phyloP scores from a whole-genome alignment of 2,797 vertebrate species.

The Eutrigla gurnardus region DNA sequence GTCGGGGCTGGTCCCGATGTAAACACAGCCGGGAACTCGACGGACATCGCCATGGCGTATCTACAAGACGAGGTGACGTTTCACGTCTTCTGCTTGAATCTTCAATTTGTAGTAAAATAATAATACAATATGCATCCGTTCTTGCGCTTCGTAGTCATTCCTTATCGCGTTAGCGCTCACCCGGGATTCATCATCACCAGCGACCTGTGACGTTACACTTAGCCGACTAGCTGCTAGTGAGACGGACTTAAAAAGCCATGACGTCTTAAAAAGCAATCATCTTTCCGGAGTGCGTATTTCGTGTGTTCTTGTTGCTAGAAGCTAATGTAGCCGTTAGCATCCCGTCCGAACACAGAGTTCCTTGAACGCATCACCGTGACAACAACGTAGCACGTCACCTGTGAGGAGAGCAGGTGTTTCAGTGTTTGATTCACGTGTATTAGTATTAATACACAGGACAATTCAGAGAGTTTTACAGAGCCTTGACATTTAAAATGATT shows the following conservation, averaged over 20 bases:
- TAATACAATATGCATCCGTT: background rate
- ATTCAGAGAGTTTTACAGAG: no score
- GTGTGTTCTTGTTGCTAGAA: background rate
- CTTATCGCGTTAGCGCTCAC: conserved; percentile 11
- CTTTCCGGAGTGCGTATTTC: background rate
- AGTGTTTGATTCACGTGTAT: no score
- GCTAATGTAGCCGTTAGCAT: conserved; percentile 40
- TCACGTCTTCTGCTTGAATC: rapidly evolving
- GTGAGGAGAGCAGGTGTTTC: no score
- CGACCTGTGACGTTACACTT: background rate
- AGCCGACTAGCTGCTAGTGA: no score
- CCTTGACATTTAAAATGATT: no score
- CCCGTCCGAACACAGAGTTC: background rate
- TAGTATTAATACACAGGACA: no score
- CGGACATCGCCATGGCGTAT: conserved; percentile 75
- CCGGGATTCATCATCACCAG: background rate
- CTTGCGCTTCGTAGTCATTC: rapidly evolving
- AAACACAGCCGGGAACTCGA: conserved; percentile 59
- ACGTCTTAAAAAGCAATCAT: no score
- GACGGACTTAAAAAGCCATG: no score
- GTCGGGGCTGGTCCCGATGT: conserved; percentile 46
- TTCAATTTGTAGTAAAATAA: background rate
- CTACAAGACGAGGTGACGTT: conserved; percentile 81
- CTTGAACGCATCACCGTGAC: background rate
- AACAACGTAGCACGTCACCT: no score